These are phyloP conservation scores for Subacronicta megacephala DNA, from an alignment of 2,888 invertebrate genomes.

Conservation along the genomic window DNA sequence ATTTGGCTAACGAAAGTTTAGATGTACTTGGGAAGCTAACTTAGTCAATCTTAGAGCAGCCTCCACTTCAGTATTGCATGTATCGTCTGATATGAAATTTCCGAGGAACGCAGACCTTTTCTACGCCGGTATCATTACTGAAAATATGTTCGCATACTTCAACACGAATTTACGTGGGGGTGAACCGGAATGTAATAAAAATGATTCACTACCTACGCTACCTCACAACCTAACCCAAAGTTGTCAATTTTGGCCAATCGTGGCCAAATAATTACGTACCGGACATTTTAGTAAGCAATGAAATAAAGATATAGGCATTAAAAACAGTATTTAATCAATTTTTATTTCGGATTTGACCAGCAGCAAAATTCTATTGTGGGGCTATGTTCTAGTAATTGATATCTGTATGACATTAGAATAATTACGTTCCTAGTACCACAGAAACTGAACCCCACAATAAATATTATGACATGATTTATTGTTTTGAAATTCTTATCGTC, in stretches of 20 bases:
- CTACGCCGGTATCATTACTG: slow-evolving; percentile 15
- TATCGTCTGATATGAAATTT: slow-evolving; percentile 7
- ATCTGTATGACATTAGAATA: too few species aligned
- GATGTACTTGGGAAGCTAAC: slow-evolving; percentile 33
- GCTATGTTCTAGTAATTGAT: too few species aligned
- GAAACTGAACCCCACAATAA: too few species aligned
- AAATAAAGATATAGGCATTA: too few species aligned
- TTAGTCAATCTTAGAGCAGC: slow-evolving; percentile 20
- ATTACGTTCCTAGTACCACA: too few species aligned
- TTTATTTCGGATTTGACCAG: too few species aligned
- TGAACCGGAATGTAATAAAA: slow-evolving; percentile 46
- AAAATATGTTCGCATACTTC: slow-evolving; percentile 23
- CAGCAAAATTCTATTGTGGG: too few species aligned
- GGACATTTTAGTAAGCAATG: neutral
- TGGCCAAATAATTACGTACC: neutral
- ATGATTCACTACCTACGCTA: slow-evolving; percentile 35
- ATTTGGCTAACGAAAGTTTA: slow-evolving; percentile 27
- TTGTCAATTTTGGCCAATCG: neutral
- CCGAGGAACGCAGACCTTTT: slow-evolving; percentile 17
- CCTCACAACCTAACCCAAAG: slow-evolving; percentile 18
- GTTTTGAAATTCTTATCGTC: too few species aligned
- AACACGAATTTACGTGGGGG: slow-evolving; percentile 13
- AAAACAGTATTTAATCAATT: too few species aligned
- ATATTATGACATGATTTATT: too few species aligned
- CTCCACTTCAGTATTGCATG: neutral